Evolutionary conservation across 2,888 invertebrate species (phyloP).

Genomic region (Tetrapedia diversipes): DNA sequence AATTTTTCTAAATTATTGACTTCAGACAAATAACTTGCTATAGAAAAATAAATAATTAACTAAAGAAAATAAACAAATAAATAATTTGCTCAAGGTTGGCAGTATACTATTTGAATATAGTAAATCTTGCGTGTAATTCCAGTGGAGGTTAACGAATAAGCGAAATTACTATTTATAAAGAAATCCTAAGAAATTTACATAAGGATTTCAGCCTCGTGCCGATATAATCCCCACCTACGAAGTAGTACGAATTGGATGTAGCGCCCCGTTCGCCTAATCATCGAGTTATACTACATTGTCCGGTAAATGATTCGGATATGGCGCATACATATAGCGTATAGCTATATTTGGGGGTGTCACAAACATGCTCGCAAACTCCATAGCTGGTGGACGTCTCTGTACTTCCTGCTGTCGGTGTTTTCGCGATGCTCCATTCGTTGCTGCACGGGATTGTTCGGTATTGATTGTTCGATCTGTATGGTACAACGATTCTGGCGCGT

Average conservation of each 20-base stretch:
- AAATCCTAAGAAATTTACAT: no score
- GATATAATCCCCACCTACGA: background rate
- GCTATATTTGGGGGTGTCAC: constrained; percentile 1
- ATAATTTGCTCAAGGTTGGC: background rate
- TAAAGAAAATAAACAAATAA: no score
- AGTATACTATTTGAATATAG: background rate
- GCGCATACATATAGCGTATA: no score
- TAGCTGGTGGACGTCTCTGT: background rate
- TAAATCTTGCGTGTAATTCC: no score
- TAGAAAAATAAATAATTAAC: no score
- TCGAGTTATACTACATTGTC: constrained; percentile 36
- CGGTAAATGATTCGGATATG: constrained; percentile 32
- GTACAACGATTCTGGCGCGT: background rate
- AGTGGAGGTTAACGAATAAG: background rate
- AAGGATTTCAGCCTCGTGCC: constrained; percentile 4
- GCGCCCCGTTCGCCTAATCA: constrained; percentile 32
- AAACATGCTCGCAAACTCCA: background rate
- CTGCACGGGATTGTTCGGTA: constrained; percentile 15
- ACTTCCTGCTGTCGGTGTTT: constrained; percentile 11
- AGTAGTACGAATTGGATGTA: background rate
- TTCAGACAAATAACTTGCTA: no score
- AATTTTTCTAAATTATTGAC: no score
- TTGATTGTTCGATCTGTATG: constrained; percentile 4
- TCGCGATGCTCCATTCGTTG: background rate
- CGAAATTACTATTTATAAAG: no score